Conservation (phyloP, 2,888 invertebrate genomes). For the Branchipolynoe longqiensis region DNA sequence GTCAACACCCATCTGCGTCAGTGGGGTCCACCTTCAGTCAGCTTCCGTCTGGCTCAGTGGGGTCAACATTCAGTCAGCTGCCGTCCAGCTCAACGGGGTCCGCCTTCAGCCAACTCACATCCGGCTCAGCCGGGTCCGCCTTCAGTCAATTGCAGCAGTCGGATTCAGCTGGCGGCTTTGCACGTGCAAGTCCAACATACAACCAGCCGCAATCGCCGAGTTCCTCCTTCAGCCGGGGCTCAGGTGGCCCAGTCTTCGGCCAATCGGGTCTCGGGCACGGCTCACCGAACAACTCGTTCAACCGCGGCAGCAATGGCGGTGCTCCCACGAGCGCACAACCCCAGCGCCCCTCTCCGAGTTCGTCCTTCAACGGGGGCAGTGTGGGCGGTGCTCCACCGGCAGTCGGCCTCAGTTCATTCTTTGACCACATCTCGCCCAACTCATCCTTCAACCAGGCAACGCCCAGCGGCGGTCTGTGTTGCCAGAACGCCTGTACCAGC, state of each 20-base stretch:
- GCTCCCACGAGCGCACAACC: background rate
- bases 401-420: slow-evolving; percentile 2
- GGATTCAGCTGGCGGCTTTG: background rate
- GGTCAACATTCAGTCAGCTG: no score
- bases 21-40: no score
- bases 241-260: background rate
- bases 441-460: slow-evolving; percentile 24
- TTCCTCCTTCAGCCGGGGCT: slow-evolving; percentile 26
- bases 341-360: slow-evolving; percentile 2
- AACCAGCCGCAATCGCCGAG: slow-evolving; percentile 22
- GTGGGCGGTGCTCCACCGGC: no score
- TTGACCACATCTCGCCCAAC: slow-evolving; percentile 4
- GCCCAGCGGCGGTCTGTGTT: background rate
- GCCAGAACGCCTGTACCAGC: background rate
- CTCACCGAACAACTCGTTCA: slow-evolving; percentile 6
- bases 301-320: background rate
- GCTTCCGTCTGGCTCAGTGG: no score
- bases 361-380: slow-evolving; percentile 22
- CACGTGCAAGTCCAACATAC: slow-evolving; percentile 16
- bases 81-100: no score
- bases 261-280: background rate
- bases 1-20: no score
- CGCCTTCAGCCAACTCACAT: no score
- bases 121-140: no score
- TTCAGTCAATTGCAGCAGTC: no score